Percentiles rank a stretch among this genome's conserved stretches.
Conservation (phyloP, 2,888 invertebrate genomes). For the Acanthococcus lagerstroemiae region DNA sequence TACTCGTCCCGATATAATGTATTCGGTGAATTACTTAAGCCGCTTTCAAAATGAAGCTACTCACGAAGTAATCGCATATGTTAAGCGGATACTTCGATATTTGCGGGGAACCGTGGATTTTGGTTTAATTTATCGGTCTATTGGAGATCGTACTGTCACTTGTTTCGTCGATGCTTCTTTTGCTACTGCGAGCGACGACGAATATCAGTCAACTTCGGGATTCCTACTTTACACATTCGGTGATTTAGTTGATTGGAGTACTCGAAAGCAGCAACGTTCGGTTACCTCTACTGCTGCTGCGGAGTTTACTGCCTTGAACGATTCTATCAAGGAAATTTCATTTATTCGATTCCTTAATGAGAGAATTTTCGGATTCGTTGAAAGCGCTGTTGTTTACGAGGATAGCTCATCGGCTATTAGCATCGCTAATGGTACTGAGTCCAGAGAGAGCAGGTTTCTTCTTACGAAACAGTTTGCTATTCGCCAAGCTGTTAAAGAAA, state of each 20-base stretch:
- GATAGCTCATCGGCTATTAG: no score
- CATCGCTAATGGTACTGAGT: no score
- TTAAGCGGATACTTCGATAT: neutral
- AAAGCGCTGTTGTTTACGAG: no score
- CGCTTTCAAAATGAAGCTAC: neutral
- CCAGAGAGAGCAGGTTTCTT: no score
- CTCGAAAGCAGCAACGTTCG: neutral
- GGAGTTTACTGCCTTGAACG: neutral
- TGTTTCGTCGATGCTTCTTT: neutral
- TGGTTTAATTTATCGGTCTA: neutral
- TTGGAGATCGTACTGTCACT: neutral
- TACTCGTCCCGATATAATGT: neutral
- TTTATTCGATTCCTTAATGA: no score
- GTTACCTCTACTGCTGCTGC: neutral
- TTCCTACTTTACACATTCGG: neutral
- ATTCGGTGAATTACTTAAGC: neutral
- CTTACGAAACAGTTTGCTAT: no score
- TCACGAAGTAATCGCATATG: neutral
- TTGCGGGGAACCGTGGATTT: neutral
- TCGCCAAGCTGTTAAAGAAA: no score
- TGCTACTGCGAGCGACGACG: neutral
- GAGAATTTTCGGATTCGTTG: no score
- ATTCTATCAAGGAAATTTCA: neutral
- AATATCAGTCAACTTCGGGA: neutral
- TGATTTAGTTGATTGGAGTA: neutral